These are phyloP conservation scores for Cossypha heuglini DNA, from an alignment of 2,797 vertebrate species.

Conservation along the genomic window DNA sequence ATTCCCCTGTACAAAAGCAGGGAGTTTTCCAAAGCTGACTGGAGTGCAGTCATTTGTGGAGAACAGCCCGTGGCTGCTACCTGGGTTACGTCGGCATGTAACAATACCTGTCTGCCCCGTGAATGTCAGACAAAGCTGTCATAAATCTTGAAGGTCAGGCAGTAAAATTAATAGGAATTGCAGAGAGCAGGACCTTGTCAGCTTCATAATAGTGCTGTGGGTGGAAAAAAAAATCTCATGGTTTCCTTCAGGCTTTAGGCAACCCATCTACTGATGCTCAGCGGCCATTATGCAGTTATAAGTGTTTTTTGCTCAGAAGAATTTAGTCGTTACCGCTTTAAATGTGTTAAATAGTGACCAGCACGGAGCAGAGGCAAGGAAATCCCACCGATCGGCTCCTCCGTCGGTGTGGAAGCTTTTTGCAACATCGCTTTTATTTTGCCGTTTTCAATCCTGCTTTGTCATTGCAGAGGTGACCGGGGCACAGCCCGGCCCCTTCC, in stretches of 20 bases:
- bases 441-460: not conserved
- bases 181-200: conserved; percentile 57
- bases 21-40: conserved; percentile 47
- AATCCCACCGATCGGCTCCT: not conserved
- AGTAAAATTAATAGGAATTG: conserved; percentile 54
- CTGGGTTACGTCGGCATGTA: not conserved
- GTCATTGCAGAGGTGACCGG: not conserved
- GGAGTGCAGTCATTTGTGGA: conserved; percentile 25
- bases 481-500: not conserved
- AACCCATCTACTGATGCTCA: not conserved
- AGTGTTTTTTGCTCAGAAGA: conserved; percentile 13
- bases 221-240: conserved; percentile 31
- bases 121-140: conserved; percentile 49
- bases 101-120: conserved; percentile 53
- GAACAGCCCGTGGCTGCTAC: conserved; percentile 16
- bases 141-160: conserved; percentile 59
- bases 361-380: fast-evolving
- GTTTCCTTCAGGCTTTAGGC: conserved; percentile 25
- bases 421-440: fast-evolving
- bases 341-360: not conserved
- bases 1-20: conserved; percentile 45
- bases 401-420: not conserved
- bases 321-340: not conserved
- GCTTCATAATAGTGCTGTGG: conserved; percentile 10
- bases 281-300: conserved; percentile 41